A percentile compares a stretch with the other conserved stretches of the same genome.
Evolutionary conservation across 2,797 vertebrate genomes (phyloP).

Genomic region (Notamacropus eugenii): DNA sequence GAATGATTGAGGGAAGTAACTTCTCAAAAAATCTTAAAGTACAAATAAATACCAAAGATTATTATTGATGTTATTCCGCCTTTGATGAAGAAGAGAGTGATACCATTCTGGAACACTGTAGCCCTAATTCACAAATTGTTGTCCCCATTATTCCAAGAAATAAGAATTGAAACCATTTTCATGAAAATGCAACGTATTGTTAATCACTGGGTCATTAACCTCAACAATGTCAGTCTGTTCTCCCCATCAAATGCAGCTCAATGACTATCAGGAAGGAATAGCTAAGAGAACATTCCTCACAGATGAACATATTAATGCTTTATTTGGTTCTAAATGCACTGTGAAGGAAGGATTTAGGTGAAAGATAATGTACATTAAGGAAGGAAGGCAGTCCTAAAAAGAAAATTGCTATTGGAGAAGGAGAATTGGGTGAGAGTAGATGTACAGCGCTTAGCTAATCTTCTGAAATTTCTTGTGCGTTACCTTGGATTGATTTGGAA

Average conservation of each 20-base stretch:
- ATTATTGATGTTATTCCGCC: conserved; percentile 63
- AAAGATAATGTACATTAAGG: conserved; percentile 70
- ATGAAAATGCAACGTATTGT: conserved; percentile 83
- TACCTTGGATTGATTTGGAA: background rate
- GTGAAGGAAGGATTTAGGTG: conserved; percentile 85
- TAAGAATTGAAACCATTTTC: conserved; percentile 79
- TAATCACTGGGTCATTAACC: conserved; percentile 88
- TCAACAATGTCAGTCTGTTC: conserved; percentile 88
- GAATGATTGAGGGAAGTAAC: background rate
- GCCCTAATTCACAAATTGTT: conserved; percentile 67
- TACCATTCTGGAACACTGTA: conserved; percentile 35
- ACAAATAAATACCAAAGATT: conserved; percentile 29
- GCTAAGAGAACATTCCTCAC: conserved; percentile 84
- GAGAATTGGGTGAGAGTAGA: conserved; percentile 49
- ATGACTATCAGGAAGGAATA: conserved; percentile 83
- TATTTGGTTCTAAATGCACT: conserved; percentile 87
- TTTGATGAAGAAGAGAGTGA: conserved; percentile 67
- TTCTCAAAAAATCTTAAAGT: conserved; percentile 57
- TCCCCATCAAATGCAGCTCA: conserved; percentile 81
- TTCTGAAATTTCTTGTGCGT: conserved; percentile 18
- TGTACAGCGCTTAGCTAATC: background rate
- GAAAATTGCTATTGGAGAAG: conserved; percentile 49
- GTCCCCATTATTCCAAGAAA: conserved; percentile 75
- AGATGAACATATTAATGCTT: conserved; percentile 86
- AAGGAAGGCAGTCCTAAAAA: conserved; percentile 66